Evolutionary conservation across 2,113 vertebrate genomes (phyloP).

Genomic region (Limnothrissa miodon): DNA sequence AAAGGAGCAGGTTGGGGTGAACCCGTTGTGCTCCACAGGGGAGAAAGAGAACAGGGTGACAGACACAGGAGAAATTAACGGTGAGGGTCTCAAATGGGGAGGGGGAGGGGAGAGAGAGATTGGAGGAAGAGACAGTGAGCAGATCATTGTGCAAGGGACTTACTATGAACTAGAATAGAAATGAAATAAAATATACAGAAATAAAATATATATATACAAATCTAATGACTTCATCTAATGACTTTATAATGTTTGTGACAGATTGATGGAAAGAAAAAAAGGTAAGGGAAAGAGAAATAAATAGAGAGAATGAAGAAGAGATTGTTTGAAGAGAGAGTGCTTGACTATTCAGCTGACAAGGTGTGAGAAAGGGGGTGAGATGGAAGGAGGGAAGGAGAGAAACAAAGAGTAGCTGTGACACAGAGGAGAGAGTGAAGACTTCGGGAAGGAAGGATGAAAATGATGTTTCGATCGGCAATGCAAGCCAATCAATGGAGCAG

Average conservation of each 20-base stretch:
- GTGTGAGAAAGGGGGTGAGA: constrained; percentile 9
- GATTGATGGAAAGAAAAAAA: not conserved
- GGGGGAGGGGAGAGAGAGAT: not conserved
- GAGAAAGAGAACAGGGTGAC: not conserved
- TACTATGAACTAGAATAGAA: too few species aligned
- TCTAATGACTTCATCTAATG: too few species aligned
- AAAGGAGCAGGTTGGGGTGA: constrained; percentile 1
- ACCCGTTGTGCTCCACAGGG: not conserved
- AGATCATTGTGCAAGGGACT: too few species aligned
- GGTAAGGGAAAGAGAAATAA: too few species aligned
- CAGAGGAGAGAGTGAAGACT: not conserved
- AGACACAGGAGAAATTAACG: not conserved
- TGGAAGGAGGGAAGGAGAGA: not conserved
- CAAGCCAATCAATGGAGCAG: not conserved
- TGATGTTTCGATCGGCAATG: constrained; percentile 1
- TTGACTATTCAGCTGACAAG: not conserved
- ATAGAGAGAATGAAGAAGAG: too few species aligned
- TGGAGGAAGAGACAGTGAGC: not conserved
- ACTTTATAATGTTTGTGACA: too few species aligned
- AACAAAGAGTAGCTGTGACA: not conserved
- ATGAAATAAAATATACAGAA: too few species aligned
- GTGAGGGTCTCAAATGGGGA: not conserved
- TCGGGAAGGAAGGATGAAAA: not conserved
- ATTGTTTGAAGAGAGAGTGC: not conserved
- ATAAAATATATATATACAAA: too few species aligned